phyloP scores from a whole-genome alignment of 1,140 invertebrate genomes.

The Eumaeus atala region DNA sequence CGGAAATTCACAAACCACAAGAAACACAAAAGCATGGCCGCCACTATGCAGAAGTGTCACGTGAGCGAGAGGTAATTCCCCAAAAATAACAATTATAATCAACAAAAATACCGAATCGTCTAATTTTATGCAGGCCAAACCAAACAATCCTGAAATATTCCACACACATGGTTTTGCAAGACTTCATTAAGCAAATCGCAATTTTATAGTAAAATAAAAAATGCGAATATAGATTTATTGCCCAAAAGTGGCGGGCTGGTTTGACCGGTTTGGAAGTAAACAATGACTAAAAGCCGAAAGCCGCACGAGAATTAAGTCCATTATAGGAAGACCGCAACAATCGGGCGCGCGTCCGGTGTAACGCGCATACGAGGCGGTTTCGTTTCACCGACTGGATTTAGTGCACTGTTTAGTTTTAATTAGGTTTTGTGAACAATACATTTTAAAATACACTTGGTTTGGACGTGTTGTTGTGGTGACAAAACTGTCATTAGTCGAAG shows the following conservation, averaged over 20 bases:
- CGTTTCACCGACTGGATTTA: constrained; percentile 7
- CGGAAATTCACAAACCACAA: too few relatives aligned
- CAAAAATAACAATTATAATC: too few relatives aligned
- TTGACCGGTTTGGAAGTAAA: constrained; percentile 23
- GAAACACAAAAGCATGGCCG: too few relatives aligned
- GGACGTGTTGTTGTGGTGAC: neutral
- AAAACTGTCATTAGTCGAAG: neutral
- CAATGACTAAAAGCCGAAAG: constrained; percentile 50
- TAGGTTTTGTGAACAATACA: neutral
- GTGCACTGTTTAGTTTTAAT: constrained; percentile 10
- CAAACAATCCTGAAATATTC: too few relatives aligned
- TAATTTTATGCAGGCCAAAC: too few relatives aligned
- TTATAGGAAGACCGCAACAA: constrained; percentile 38
- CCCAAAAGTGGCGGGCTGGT: too few relatives aligned
- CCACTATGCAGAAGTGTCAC: too few relatives aligned
- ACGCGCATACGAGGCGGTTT: constrained; percentile 17
- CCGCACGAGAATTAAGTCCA: constrained; percentile 45
- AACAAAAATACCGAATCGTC: too few relatives aligned
- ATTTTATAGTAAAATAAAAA: neutral
- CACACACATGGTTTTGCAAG: constrained; percentile 5
- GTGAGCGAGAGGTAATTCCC: too few relatives aligned
- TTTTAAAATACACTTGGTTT: too few relatives aligned
- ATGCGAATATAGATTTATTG: constrained; percentile 9
- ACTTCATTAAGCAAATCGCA: constrained; percentile 1
- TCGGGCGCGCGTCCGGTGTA: constrained; percentile 29